phyloP scores from a whole-genome alignment of 2,888 invertebrate genomes.

The Chaetogeoica ovagalla region DNA sequence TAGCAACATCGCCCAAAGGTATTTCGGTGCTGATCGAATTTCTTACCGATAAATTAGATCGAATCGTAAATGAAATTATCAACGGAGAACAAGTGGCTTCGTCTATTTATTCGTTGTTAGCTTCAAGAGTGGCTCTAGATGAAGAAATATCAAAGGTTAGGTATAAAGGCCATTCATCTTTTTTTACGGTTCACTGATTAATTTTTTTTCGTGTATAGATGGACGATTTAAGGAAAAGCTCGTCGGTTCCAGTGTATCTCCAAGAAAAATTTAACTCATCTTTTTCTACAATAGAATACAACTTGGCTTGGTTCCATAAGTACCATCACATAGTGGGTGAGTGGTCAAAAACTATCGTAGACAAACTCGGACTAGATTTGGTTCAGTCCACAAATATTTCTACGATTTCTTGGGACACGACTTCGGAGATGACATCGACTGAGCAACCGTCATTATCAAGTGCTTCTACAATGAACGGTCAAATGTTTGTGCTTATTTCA shows the following conservation, averaged over 20 bases:
- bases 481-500: too few species aligned
- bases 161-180: too few species aligned
- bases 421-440: too few species aligned
- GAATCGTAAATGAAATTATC: conserved; percentile 7
- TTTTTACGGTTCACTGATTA: too few species aligned
- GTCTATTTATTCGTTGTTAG: conserved; percentile 17
- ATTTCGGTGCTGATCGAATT: conserved; percentile 33
- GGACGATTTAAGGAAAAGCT: not conserved
- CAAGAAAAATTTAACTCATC: not conserved
- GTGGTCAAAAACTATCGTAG: not conserved
- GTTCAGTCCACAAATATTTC: too few species aligned
- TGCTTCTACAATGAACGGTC: too few species aligned
- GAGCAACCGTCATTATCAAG: too few species aligned
- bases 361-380: not conserved
- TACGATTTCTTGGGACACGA: too few species aligned
- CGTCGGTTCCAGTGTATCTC: not conserved
- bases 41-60: conserved; percentile 19
- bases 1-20: not conserved
- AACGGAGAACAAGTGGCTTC: conserved; percentile 28
- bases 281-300: not conserved
- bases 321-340: not conserved
- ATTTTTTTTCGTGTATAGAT: not conserved
- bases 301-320: not conserved
- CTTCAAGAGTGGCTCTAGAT: conserved; percentile 1
- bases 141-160: conserved; percentile 7